Percentiles rank a stretch among this genome's conserved stretches.
Evolutionary conservation across 2,888 invertebrate genomes (phyloP).

Genomic region (Emmelina monodactyla): DNA sequence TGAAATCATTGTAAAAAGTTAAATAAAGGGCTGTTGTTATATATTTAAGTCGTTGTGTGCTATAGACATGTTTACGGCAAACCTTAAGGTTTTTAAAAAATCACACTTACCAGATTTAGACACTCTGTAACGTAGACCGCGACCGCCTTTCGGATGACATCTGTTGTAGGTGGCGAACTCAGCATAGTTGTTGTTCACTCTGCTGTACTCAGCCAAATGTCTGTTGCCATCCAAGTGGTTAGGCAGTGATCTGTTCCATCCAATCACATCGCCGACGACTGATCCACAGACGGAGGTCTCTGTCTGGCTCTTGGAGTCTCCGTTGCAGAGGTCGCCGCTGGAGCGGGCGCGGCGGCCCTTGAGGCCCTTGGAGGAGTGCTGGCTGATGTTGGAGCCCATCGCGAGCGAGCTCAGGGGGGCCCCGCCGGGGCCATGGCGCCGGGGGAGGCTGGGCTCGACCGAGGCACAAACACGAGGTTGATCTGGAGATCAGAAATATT

Average conservation of each 20-base stretch:
- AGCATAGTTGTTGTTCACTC: constrained; percentile 66
- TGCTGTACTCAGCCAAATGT: constrained; percentile 61
- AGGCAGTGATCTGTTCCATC: constrained; percentile 69
- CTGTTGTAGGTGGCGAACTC: constrained; percentile 54
- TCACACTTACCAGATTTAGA: constrained; percentile 51
- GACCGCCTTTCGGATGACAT: constrained; percentile 49
- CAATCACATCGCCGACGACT: constrained; percentile 58
- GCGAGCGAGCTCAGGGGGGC: constrained; percentile 59
- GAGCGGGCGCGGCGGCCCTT: constrained; percentile 77
- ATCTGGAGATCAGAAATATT: too few relatives aligned
- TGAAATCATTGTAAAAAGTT: too few relatives aligned
- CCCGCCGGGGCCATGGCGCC: constrained; percentile 51
- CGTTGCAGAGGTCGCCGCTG: constrained; percentile 78
- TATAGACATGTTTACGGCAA: too few relatives aligned
- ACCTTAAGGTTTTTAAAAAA: too few relatives aligned
- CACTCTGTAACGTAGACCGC: constrained; percentile 52
- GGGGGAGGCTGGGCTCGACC: constrained; percentile 6
- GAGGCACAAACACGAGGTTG: too few relatives aligned
- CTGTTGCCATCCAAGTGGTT: constrained; percentile 73
- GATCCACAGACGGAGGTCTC: constrained; percentile 60
- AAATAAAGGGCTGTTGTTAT: too few relatives aligned
- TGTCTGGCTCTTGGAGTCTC: constrained; percentile 56
- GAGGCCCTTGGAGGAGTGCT: constrained; percentile 76
- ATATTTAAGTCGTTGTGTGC: too few relatives aligned
- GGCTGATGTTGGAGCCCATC: constrained; percentile 83